These are phyloP conservation scores for Machaerirhynchus nigripectus DNA, from an alignment of 2,113 vertebrate genomes.

Conservation along the genomic window DNA sequence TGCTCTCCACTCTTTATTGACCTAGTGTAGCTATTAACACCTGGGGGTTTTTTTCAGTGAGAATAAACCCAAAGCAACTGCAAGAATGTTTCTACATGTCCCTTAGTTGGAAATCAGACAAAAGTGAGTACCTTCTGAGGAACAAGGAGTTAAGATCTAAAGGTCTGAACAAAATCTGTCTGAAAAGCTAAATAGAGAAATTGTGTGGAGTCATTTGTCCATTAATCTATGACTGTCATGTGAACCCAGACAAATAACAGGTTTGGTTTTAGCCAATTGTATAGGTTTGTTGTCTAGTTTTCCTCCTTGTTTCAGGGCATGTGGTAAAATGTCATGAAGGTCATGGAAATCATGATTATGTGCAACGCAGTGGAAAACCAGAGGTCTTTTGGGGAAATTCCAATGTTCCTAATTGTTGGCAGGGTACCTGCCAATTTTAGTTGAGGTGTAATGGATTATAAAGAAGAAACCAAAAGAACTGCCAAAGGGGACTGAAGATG, in stretches of 20 bases:
- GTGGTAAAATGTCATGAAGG: not conserved
- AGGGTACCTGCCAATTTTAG: not conserved
- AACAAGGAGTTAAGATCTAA: slow-evolving; percentile 11
- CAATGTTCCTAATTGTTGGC: not conserved
- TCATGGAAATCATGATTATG: not conserved
- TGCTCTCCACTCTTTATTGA: not conserved
- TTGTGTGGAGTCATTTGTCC: not conserved
- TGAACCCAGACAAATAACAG: not conserved
- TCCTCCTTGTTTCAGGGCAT: not conserved
- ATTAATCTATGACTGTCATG: not conserved
- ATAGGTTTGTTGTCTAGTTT: not conserved
- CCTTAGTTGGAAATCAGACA: not conserved
- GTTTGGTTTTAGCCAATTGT: slow-evolving; percentile 36
- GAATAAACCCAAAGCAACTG: not conserved
- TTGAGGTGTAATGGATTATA: not conserved
- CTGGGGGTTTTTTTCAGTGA: not conserved
- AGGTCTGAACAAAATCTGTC: not conserved
- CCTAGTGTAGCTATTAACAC: not conserved
- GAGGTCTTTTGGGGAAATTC: not conserved
- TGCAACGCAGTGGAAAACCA: not conserved
- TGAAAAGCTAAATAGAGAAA: not conserved
- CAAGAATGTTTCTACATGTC: not conserved
- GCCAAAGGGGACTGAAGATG: not conserved
- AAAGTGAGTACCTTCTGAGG: not conserved
- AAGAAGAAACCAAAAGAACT: not conserved